Base-by-base conservation (phyloP, 2,888 invertebrate genomes). In the Sialis lutaria region DNA sequence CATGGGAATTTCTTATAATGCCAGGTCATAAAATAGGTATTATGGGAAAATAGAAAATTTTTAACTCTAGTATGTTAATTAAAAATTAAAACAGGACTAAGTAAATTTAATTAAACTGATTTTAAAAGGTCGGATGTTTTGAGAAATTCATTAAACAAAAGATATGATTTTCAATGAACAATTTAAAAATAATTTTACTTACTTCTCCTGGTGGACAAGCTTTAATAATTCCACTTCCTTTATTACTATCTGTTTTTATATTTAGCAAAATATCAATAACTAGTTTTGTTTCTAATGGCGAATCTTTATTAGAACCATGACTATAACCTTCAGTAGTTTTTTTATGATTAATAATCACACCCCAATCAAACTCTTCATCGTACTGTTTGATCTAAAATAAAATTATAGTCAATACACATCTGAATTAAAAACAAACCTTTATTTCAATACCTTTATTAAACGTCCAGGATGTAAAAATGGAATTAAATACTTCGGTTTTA, bases 391-490 rank as follows among this genome's bases (percentile, higher is more conserved):
- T 75, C 83, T 87, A 51, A 32, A 58, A 58, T n/a, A 43, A 43
- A 8, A 40, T 13, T 33, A 12, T 45, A 40, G 41, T 42, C 31
- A 32, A 41, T 10, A 35, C 2, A 42, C 22, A 22, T 4, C 22
- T 22, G 22, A 22, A 2, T 22, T 22, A 22, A 22, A 22, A 22
- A 22, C 4, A 22, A 22, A 22, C 22, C 22, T 22, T 22, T 22
- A 22, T 22, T 22, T 22, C 22, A 60, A 57, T 61, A 95, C 90
- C 69, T 91, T 88, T 9, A 97, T 75, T 56, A 98, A 71, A 57
- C 98, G 72, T 1, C 98, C 98, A 0, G 93, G 89, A 62, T 95
- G 91, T 49, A 98, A 67, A 68, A 95, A 99, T 0, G 95, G 96
- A 51, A 92, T 74, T 32, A 97, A 66, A 64, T 93, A 86, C 60